Percentiles rank a stretch among this genome's conserved stretches.
Conservation (phyloP, 2,888 invertebrate species). For the Ormyrus pomaceus region DNA sequence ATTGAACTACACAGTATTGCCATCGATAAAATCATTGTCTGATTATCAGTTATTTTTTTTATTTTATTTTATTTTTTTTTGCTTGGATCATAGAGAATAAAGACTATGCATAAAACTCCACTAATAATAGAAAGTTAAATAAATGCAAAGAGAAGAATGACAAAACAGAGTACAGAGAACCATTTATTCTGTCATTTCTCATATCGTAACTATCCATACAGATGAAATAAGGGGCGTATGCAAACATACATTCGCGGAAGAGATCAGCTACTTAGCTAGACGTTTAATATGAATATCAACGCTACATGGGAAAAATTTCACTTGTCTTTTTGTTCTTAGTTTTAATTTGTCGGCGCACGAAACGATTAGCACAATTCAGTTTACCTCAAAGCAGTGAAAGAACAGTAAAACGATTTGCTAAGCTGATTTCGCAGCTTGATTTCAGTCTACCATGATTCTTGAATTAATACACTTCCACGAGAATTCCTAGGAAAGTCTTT, state of each 20-base stretch:
- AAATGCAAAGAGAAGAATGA: constrained; percentile 40
- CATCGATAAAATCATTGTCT: constrained; percentile 42
- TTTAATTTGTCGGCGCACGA: constrained; percentile 58
- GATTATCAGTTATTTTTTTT: constrained; percentile 11
- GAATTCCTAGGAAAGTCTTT: constrained; percentile 45
- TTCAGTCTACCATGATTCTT: constrained; percentile 50
- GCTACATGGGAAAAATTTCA: constrained; percentile 51
- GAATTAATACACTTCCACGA: constrained; percentile 39
- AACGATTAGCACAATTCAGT: constrained; percentile 58
- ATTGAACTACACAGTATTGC: constrained; percentile 46
- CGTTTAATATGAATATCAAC: constrained; percentile 62
- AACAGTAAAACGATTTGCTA: constrained; percentile 47
- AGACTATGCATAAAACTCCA: constrained; percentile 18
- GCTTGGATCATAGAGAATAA: constrained; percentile 29
- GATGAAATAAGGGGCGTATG: constrained; percentile 69
- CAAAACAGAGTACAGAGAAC: constrained; percentile 65
- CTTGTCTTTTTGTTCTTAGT: constrained; percentile 53
- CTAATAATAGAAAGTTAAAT: constrained; percentile 44
- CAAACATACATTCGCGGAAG: constrained; percentile 70
- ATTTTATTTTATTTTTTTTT: neutral
- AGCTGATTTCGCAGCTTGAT: constrained; percentile 49
- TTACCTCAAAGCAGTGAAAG: constrained; percentile 38
- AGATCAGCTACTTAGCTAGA: constrained; percentile 67
- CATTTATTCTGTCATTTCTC: constrained; percentile 70
- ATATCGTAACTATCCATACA: constrained; percentile 71